A percentile compares a stretch with the other conserved stretches of the same genome.
Evolutionary conservation across 2,797 vertebrate genomes (phyloP).

Genomic region (Micromesistius poutassou): DNA sequence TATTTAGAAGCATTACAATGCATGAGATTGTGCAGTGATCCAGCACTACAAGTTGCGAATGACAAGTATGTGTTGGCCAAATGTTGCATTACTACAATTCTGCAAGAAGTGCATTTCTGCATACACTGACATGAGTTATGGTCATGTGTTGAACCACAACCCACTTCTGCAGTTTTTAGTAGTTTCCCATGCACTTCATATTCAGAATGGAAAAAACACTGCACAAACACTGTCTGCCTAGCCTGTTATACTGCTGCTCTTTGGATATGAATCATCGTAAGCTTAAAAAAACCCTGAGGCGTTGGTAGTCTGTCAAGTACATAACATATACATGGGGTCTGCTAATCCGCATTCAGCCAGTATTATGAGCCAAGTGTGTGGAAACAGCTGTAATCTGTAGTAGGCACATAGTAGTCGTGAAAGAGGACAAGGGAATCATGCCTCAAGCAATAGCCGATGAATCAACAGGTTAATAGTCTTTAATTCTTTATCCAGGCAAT

Average conservation of each 20-base stretch:
- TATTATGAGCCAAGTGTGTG: conserved; percentile 56
- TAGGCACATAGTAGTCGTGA: conserved; percentile 20
- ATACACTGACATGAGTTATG: neutral
- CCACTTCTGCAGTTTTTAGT: neutral
- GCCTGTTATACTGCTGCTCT: conserved; percentile 17
- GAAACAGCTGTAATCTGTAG: conserved; percentile 36
- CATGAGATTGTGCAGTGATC: neutral
- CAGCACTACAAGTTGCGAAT: too few species aligned
- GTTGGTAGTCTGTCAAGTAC: conserved; percentile 14
- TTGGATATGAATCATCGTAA: neutral
- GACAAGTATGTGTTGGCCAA: too few species aligned
- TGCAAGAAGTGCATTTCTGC: neutral
- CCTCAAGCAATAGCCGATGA: conserved; percentile 13
- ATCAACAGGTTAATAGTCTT: conserved; percentile 25
- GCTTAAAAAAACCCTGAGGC: conserved; percentile 7
- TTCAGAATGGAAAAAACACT: neutral
- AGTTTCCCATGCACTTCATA: neutral
- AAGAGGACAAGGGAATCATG: conserved; percentile 14
- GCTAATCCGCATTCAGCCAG: conserved; percentile 37
- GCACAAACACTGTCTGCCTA: conserved; percentile 3
- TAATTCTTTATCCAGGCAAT: conserved; percentile 23
- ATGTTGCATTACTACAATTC: neutral
- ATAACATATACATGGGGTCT: conserved; percentile 39
- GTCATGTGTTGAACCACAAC: neutral
- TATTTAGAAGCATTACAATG: neutral